These are phyloP conservation scores for Griposia aprilina DNA, from an alignment of 2,888 invertebrate genomes.

Conservation along the genomic window DNA sequence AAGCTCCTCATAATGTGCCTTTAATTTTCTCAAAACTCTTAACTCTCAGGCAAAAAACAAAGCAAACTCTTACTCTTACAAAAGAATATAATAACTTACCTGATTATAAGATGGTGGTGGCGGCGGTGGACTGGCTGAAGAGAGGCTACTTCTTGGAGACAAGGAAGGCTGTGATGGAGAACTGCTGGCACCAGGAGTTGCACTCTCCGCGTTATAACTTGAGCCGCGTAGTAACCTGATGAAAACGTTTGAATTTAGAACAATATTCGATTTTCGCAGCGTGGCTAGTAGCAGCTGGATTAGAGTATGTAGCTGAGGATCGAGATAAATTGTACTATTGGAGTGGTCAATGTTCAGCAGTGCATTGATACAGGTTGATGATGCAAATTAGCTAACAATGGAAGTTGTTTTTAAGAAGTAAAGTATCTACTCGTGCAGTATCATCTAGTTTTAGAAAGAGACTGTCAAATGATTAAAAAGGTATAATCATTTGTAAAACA, in stretches of 20 bases:
- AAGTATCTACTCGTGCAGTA: not conserved
- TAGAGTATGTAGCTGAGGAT: not conserved
- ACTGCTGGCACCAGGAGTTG: constrained; percentile 92
- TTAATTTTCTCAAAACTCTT: not conserved
- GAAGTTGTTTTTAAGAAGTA: not conserved
- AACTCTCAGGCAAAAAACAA: not conserved
- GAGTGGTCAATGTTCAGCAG: not conserved
- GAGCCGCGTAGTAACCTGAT: constrained; percentile 90
- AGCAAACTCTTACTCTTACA: not conserved
- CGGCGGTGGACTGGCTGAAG: constrained; percentile 96
- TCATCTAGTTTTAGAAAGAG: not conserved
- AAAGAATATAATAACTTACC: constrained; percentile 68
- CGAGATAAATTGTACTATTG: not conserved
- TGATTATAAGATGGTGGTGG: constrained; percentile 88
- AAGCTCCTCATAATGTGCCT: not conserved
- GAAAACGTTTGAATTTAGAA: not conserved
- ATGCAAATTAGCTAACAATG: not conserved
- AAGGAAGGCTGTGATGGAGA: constrained; percentile 94
- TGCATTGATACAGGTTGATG: not conserved
- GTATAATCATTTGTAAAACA: too few relatives aligned
- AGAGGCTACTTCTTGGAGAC: constrained; percentile 96
- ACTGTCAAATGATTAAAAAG: too few relatives aligned
- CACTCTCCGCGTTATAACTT: constrained; percentile 86
- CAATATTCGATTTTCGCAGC: not conserved
- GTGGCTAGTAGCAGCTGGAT: not conserved